Conservation (phyloP, 1,140 invertebrate genomes). For the Venturia canescens region DNA sequence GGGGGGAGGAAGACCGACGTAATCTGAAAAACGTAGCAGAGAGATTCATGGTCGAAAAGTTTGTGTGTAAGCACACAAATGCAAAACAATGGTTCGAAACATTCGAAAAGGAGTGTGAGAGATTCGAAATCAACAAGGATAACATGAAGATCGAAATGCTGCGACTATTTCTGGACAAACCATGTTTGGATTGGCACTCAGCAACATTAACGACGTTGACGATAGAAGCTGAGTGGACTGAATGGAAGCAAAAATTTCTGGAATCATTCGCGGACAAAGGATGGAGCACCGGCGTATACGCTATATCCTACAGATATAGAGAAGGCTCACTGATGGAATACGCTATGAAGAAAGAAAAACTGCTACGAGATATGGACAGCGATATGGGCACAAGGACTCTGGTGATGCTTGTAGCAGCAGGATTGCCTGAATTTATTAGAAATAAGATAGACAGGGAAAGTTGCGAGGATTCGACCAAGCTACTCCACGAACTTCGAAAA, state of each 20-base stretch:
- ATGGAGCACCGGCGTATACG: constrained; percentile 52
- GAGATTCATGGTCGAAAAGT: constrained; percentile 47
- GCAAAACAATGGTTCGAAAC: constrained; percentile 49
- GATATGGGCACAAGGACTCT: constrained; percentile 46
- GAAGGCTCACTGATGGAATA: constrained; percentile 51
- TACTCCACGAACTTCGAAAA: constrained; percentile 42
- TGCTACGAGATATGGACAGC: constrained; percentile 50
- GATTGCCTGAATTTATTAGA: constrained; percentile 51
- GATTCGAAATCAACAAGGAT: constrained; percentile 47
- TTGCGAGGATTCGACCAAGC: constrained; percentile 4
- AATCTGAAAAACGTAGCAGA: constrained; percentile 43
- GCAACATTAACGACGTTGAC: constrained; percentile 47
- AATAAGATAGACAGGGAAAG: constrained; percentile 44
- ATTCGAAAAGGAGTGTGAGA: constrained; percentile 51
- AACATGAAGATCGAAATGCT: constrained; percentile 48
- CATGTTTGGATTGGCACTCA: constrained; percentile 50
- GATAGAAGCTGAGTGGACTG: constrained; percentile 47
- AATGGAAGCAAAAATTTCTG: constrained; percentile 54
- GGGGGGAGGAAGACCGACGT: background rate
- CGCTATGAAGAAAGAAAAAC: constrained; percentile 54
- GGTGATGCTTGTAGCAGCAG: constrained; percentile 50
- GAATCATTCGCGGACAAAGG: constrained; percentile 55
- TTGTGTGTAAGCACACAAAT: constrained; percentile 48
- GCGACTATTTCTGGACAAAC: constrained; percentile 50
- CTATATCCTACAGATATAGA: constrained; percentile 47